phyloP scores from a whole-genome alignment of 1,140 invertebrate species.

The Drosophila tropicalis region DNA sequence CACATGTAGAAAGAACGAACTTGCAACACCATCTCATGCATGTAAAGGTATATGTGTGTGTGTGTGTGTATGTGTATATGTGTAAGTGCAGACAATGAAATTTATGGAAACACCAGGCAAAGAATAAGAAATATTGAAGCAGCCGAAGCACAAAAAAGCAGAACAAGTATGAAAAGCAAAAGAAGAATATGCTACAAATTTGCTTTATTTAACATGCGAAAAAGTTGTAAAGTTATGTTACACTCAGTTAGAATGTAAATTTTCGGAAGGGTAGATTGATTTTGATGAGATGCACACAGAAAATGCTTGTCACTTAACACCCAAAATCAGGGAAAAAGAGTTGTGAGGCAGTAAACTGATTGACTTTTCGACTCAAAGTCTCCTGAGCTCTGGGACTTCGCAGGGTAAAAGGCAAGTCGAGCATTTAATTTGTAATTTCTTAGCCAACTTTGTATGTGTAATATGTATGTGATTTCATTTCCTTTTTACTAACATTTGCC shows the following conservation, averaged over 20 bases:
- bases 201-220: slow-evolving; percentile 76
- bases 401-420: slow-evolving; percentile 44
- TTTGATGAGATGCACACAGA: neutral
- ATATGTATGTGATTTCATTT: slow-evolving; percentile 67
- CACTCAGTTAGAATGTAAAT: neutral
- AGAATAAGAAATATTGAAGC: slow-evolving; percentile 24
- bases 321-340: too few relatives aligned
- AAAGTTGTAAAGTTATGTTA: slow-evolving; percentile 70
- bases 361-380: neutral
- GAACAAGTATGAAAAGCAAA: slow-evolving; percentile 46
- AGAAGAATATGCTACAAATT: slow-evolving; percentile 76
- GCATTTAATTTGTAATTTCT: slow-evolving; percentile 27
- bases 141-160: slow-evolving; percentile 41
- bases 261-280: slow-evolving; percentile 4
- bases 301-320: neutral
- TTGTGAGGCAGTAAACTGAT: neutral
- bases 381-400: neutral
- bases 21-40: slow-evolving; percentile 19
- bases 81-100: slow-evolving; percentile 73
- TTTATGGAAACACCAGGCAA: slow-evolving; percentile 66
- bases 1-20: slow-evolving; percentile 53
- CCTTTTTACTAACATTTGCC: neutral
- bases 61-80: slow-evolving; percentile 24
- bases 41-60: neutral
- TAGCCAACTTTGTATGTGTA: slow-evolving; percentile 65